Evolutionary conservation across 1,140 invertebrate genomes (phyloP).

Genomic region (Drosophila nigromelanica): DNA sequence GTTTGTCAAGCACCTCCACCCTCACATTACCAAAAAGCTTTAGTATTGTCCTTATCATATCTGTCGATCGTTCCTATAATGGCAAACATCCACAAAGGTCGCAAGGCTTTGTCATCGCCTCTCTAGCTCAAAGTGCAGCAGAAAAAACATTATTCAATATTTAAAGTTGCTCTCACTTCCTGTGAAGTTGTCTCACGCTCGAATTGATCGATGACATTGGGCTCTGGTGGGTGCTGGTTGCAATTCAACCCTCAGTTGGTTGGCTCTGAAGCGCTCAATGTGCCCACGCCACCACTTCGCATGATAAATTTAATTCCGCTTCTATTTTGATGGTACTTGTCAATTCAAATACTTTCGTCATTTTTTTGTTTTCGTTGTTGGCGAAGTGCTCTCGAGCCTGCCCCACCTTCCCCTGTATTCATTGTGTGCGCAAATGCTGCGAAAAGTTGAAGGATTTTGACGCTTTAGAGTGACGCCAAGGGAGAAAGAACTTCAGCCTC

Average conservation of each 20-base stretch:
- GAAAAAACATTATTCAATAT: slow-evolving; percentile 73
- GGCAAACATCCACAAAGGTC: not conserved
- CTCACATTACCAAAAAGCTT: slow-evolving; percentile 21
- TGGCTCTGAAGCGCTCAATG: slow-evolving; percentile 22
- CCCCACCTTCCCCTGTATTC: slow-evolving; percentile 47
- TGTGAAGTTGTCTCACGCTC: slow-evolving; percentile 54
- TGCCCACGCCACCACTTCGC: slow-evolving; percentile 59
- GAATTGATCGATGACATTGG: slow-evolving; percentile 65
- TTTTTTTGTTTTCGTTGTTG: slow-evolving; percentile 47
- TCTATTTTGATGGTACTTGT: slow-evolving; percentile 82
- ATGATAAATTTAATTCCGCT: slow-evolving; percentile 82
- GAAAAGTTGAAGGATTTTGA: slow-evolving; percentile 82
- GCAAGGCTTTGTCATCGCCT: not conserved
- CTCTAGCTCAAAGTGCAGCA: not conserved
- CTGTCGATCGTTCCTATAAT: slow-evolving; percentile 7
- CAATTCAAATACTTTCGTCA: slow-evolving; percentile 81
- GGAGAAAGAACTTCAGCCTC: slow-evolving; percentile 21
- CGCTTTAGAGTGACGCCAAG: slow-evolving; percentile 62
- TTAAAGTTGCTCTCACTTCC: slow-evolving; percentile 56
- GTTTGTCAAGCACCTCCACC: not conserved
- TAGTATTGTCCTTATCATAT: slow-evolving; percentile 48
- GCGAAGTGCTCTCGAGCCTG: slow-evolving; percentile 60
- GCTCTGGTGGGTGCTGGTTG: slow-evolving; percentile 19
- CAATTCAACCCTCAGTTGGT: slow-evolving; percentile 45
- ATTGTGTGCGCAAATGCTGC: slow-evolving; percentile 63